phyloP scores from a whole-genome alignment of 2,113 vertebrate genomes.

The Struthio camelus region DNA sequence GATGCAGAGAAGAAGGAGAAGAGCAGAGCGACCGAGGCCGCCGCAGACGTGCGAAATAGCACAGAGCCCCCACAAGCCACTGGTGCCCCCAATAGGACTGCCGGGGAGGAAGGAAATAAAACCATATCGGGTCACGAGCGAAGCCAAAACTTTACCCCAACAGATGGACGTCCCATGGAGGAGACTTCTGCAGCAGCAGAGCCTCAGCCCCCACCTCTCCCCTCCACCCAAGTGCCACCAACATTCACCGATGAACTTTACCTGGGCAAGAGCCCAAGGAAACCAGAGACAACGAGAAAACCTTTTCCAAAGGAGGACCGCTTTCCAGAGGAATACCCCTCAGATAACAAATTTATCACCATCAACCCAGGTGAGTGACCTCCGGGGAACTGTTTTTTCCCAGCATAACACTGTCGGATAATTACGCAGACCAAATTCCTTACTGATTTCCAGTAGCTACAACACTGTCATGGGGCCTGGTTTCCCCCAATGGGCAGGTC shows the following conservation, averaged over 20 bases:
- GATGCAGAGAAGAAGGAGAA: conserved; percentile 80
- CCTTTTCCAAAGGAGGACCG: conserved; percentile 58
- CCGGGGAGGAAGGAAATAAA: conserved; percentile 75
- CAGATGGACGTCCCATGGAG: conserved; percentile 35
- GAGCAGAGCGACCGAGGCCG: conserved; percentile 9
- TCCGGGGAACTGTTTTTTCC: fast-evolving
- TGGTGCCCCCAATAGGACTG: conserved; percentile 63
- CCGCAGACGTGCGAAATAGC: neutral
- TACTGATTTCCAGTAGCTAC: neutral
- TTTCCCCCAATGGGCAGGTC: neutral
- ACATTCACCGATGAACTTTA: conserved; percentile 73
- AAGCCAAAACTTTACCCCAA: conserved; percentile 46
- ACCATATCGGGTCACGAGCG: conserved; percentile 64
- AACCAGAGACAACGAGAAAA: conserved; percentile 64
- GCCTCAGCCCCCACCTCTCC: conserved; percentile 30
- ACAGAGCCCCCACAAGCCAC: neutral
- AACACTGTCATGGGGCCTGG: neutral
- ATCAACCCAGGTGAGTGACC: conserved; percentile 86
- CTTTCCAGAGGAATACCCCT: conserved; percentile 64
- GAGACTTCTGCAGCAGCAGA: conserved; percentile 9
- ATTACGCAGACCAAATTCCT: neutral
- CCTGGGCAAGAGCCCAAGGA: conserved; percentile 58
- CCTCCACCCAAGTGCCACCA: conserved; percentile 81
- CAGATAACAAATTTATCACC: conserved; percentile 83
- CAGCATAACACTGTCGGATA: neutral